Evolutionary conservation across 2,888 invertebrate species (phyloP).

Genomic region (Sesia bembeciformis): DNA sequence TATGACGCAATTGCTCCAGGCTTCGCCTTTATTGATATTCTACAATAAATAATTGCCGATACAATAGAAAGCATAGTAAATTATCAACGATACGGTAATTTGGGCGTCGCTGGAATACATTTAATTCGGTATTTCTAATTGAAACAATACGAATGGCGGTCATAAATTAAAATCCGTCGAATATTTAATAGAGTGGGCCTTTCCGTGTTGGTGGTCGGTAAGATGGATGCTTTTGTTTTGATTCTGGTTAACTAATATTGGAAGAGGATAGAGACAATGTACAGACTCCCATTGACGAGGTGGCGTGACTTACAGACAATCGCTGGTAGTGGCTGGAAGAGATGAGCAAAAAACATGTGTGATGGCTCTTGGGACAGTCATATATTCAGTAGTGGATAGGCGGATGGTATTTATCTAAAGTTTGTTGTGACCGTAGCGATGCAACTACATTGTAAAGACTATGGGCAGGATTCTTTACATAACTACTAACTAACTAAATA

Average conservation of each 20-base stretch:
- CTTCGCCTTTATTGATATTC: conserved; percentile 51
- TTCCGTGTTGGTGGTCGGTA: conserved; percentile 51
- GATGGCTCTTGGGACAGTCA: no score
- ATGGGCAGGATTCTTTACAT: no score
- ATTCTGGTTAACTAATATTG: background rate
- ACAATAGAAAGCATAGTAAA: conserved; percentile 50
- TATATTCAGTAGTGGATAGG: no score
- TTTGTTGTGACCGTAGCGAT: no score
- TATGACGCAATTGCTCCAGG: conserved; percentile 40
- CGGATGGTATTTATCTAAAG: no score
- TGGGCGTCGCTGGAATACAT: conserved; percentile 56
- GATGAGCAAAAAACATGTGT: no score
- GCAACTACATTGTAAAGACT: no score
- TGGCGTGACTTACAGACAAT: no score
- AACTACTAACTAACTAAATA: no score
- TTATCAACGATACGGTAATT: conserved; percentile 57
- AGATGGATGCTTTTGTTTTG: conserved; percentile 38
- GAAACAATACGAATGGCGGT: conserved; percentile 57
- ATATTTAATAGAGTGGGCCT: conserved; percentile 18
- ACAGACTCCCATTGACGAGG: no score
- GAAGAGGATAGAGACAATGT: no score
- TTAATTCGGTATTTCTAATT: conserved; percentile 64
- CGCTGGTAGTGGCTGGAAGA: no score
- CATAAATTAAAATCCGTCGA: conserved; percentile 51
- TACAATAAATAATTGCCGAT: conserved; percentile 46